Conservation (phyloP, 1,140 invertebrate genomes). For the Wasmannia auropunctata region DNA sequence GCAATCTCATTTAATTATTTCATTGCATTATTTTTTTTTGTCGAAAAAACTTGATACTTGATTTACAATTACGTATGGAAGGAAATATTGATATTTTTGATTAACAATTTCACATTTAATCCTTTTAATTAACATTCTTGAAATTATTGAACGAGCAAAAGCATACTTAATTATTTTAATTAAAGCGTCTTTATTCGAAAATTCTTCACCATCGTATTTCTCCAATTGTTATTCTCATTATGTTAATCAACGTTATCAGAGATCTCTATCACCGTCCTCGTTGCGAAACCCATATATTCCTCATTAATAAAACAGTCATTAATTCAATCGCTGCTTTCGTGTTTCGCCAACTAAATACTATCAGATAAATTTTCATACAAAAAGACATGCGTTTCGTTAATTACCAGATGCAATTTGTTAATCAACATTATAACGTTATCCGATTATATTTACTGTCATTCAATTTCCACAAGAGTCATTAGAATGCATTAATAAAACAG, state of each 20-base stretch:
- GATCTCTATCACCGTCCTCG: neutral
- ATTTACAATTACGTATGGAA: neutral
- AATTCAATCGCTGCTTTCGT: conserved; percentile 27
- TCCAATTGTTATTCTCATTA: neutral
- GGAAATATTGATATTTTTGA: neutral
- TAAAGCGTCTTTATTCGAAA: neutral
- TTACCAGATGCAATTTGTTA: conserved; percentile 43
- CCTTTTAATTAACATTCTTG: neutral
- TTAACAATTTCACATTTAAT: neutral
- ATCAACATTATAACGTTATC: conserved; percentile 29
- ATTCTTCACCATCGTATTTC: neutral
- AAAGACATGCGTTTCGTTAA: conserved; percentile 31
- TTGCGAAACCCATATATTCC: neutral
- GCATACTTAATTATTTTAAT: neutral
- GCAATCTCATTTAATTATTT: too few species aligned
- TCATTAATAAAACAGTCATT: conserved; percentile 31
- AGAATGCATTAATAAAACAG: conserved; percentile 31
- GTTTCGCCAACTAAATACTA: conserved; percentile 17
- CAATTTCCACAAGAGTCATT: conserved; percentile 12
- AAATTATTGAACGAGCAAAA: neutral
- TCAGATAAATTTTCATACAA: conserved; percentile 34
- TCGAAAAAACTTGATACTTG: neutral
- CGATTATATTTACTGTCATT: conserved; percentile 45
- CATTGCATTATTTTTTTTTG: too few species aligned
- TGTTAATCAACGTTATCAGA: conserved; percentile 17